A percentile compares a stretch with the other conserved stretches of the same genome.
phyloP scores from a whole-genome alignment of 2,797 vertebrate genomes.

The Trematomus bernacchii region DNA sequence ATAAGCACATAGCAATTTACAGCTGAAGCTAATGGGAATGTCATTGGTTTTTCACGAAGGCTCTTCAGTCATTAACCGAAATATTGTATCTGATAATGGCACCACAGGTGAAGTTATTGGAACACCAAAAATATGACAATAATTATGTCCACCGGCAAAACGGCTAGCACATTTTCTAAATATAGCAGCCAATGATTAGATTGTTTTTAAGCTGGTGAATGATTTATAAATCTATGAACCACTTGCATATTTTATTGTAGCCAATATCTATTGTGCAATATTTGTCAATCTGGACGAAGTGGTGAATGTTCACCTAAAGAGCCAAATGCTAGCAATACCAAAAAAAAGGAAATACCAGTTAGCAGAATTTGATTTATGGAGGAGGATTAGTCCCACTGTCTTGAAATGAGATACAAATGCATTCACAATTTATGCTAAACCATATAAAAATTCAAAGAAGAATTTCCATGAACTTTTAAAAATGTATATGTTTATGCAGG shows the following conservation, averaged over 20 bases:
- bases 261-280: too few species aligned
- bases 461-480: background rate
- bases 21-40: background rate
- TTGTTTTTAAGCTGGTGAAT: too few species aligned
- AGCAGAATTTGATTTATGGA: slow-evolving; percentile 14
- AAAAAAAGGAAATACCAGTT: background rate
- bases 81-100: background rate
- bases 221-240: too few species aligned
- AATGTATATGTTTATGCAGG: slow-evolving; percentile 11
- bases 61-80: background rate
- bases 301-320: background rate
- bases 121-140: background rate
- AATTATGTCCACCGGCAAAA: too few species aligned
- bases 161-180: too few species aligned
- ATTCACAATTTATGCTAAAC: slow-evolving; percentile 43
- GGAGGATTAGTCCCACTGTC: slow-evolving; percentile 15
- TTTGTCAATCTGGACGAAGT: background rate
- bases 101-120: background rate
- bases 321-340: background rate
- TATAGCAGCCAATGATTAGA: too few species aligned
- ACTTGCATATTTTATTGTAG: too few species aligned
- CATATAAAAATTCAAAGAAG: slow-evolving; percentile 12
- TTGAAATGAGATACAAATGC: slow-evolving; percentile 44
- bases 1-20: background rate
- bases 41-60: background rate